Evolutionary conservation across 2,888 invertebrate genomes (phyloP), one percentile per base, ranked within the genome.

Genomic region (Parochlus steinenii): DNA sequence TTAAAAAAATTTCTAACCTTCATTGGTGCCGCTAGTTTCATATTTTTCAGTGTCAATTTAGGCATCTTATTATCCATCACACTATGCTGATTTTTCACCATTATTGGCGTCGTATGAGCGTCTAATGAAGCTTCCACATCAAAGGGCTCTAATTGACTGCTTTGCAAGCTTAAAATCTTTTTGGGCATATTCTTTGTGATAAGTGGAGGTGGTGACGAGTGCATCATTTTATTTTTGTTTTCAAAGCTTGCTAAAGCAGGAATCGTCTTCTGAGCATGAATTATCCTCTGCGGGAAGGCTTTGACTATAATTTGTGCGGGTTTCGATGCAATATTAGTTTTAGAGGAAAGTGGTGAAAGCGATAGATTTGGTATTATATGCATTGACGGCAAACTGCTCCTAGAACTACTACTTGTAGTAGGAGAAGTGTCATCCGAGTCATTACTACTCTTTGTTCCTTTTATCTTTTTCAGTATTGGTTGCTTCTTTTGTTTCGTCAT

Each of bases 401-500:
- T n/a, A n/a, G n/a, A n/a, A n/a, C n/a, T n/a, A n/a, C n/a, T n/a
- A n/a, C n/a, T 12, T 18, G 17, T 12, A n/a, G 31, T 17, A n/a
- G 16, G 11, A 8, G 6, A 12, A 15, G 17, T 8, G 5, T 20
- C 22, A 17, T 5, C 12, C 31, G 15, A n/a, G n/a, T n/a, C n/a
- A n/a, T n/a, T n/a, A n/a, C n/a, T n/a, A n/a, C n/a, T n/a, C n/a
- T n/a, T n/a, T n/a, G n/a, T n/a, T n/a, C n/a, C n/a, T n/a, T n/a
- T n/a, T n/a, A n/a, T n/a, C n/a, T n/a, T n/a, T 41, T 47, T 49
- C 11, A 50, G 44, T 34, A 47, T 54, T 15, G 48, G 44, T 22
- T 50, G 46, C 39, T 58, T 58, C 33, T 65, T 67, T 5, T 58
- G 62, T 46, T 71, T 74, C 17, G 67, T 65, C 41, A 69, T 56